phyloP scores from a whole-genome alignment of 1,140 invertebrate species.

The Metopolophium dirhodum region DNA sequence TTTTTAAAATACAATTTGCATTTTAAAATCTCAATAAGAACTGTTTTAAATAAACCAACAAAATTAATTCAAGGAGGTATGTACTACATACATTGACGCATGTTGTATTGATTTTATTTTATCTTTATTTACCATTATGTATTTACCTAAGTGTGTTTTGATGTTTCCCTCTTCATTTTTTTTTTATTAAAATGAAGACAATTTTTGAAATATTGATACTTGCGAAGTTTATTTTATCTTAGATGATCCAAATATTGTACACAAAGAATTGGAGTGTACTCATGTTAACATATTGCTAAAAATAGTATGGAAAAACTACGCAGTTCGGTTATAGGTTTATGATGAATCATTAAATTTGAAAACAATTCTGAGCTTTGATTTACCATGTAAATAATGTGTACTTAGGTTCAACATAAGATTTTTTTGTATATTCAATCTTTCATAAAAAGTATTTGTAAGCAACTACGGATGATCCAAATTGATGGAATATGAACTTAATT shows the following conservation, averaged over 20 bases:
- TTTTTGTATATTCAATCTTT: not conserved
- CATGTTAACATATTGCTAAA: not conserved
- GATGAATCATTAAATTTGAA: not conserved
- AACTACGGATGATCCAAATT: not conserved
- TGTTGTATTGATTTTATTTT: conserved; percentile 9
- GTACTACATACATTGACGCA: not conserved
- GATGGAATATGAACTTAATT: not conserved
- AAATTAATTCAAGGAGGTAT: not conserved
- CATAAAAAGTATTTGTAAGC: not conserved
- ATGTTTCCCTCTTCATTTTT: not conserved
- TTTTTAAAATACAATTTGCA: not conserved
- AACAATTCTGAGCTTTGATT: not conserved
- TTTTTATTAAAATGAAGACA: not conserved
- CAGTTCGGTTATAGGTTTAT: not conserved
- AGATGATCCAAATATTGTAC: not conserved
- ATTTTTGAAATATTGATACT: not conserved
- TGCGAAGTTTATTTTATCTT: not conserved
- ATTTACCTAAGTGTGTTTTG: not conserved
- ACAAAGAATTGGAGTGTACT: not conserved
- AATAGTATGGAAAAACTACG: not conserved
- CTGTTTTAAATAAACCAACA: not conserved
- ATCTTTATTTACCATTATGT: not conserved
- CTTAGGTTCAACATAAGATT: not conserved
- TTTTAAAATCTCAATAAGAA: not conserved
- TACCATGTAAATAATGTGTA: not conserved